Evolutionary conservation across 2,797 vertebrate genomes (phyloP), one percentile per base, ranked within the genome.

Genomic region (Platyrinchus mystaceus): DNA sequence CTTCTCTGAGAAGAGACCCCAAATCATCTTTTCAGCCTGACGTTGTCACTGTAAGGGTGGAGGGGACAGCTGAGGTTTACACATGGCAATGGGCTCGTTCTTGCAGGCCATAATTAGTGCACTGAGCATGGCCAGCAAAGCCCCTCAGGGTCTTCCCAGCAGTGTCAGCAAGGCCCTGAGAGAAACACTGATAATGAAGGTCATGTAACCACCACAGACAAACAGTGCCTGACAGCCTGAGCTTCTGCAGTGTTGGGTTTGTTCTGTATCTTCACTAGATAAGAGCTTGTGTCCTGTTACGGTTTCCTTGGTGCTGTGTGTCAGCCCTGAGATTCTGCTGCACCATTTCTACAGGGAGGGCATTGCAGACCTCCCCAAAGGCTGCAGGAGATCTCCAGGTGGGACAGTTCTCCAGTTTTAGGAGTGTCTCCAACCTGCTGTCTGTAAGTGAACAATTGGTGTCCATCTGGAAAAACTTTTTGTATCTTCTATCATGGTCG

Each of bases 181-280:
- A 89, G 56, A 43, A 70, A 44, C 3, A 5, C 58, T 78, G 75
- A 58, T 75, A 91, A 49, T 18, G 44, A 30, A 84, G 71, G 81
- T 87, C 89, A 15, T 62, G 50, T 39, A 93, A 79, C 59, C 62
- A 70, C 41, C 11, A 2, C 1, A 86, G 50, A 55, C 64, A 94
- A 94, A 87, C 82, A 90, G 28, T 17, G 30, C 47, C 66, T 91
- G 82, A 78, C 93, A 81, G 69, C 43, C 50, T 76, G 89, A 94
- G 73, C 69, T 90, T 85, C 81, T 83, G 64, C 93, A 89, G 83
- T 58, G 82, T 50, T 86, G 53, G 14, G 66, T 94, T 93, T 79
- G 26, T 59, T 75, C 50, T 73, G 36, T 88, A 14, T 81, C 90
- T 94, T 91, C 20, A n/a, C 36, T 69, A 84, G 89, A 60, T 93